Evolutionary conservation across 2,888 invertebrate species (phyloP).

Genomic region (Ametastegia equiseti): DNA sequence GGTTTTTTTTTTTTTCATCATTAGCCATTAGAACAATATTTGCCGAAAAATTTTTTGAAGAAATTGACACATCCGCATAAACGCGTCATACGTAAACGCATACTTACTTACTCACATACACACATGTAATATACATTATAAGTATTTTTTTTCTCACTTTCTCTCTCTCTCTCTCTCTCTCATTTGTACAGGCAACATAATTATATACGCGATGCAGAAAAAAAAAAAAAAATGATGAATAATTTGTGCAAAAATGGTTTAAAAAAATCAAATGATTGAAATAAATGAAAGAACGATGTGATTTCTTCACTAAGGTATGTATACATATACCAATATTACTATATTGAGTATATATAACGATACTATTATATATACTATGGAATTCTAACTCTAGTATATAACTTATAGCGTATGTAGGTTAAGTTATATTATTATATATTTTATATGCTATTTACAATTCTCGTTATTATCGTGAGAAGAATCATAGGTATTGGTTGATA

Average conservation of each 20-base stretch:
- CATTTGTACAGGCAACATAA: no score
- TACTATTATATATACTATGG: neutral
- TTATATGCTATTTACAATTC: neutral
- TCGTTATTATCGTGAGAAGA: neutral
- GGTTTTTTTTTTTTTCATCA: neutral
- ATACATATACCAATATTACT: neutral
- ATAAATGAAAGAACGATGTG: neutral
- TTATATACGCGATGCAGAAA: no score
- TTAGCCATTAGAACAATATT: no score
- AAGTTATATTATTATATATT: neutral
- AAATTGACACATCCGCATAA: no score
- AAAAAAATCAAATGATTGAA: neutral
- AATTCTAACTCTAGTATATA: neutral
- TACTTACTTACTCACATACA: no score
- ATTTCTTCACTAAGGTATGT: neutral
- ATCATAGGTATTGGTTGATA: neutral
- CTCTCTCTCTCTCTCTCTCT: no score
- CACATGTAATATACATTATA: no score
- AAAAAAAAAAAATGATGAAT: no score
- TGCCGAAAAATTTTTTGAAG: no score
- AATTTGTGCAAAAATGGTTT: neutral
- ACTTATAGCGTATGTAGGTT: neutral
- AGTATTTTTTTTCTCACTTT: no score
- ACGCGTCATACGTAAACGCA: no score
- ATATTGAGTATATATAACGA: neutral